A percentile compares a stretch with the other conserved stretches of the same genome.
These are phyloP conservation scores for Macroramphosus scolopax DNA, from an alignment of 2,797 vertebrate genomes.

Conservation along the genomic window DNA sequence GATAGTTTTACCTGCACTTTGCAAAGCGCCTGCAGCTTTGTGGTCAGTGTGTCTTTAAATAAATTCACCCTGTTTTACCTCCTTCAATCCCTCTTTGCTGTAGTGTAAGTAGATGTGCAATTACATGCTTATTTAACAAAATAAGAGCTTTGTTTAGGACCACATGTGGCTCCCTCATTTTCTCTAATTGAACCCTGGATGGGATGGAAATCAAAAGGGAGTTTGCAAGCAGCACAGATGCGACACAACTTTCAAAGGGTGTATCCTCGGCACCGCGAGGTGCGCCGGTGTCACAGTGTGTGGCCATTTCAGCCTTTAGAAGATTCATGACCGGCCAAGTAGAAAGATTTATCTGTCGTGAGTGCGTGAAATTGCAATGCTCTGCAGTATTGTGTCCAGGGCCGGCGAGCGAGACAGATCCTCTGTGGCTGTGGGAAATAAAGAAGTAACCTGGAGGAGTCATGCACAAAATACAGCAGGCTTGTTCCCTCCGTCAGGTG, in stretches of 20 bases:
- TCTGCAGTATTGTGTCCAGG: constrained; percentile 55
- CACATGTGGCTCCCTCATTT: neutral
- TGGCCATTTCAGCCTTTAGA: constrained; percentile 42
- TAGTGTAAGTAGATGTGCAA: neutral
- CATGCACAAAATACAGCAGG: constrained; percentile 15
- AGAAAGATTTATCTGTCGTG: constrained; percentile 65
- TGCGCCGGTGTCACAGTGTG: constrained; percentile 50
- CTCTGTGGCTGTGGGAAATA: constrained; percentile 41
- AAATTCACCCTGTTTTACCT: neutral
- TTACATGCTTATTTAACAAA: constrained; percentile 6
- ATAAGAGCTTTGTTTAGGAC: neutral
- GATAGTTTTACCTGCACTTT: no score
- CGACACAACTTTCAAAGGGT: constrained; percentile 32
- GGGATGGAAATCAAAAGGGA: neutral
- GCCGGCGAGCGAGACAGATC: constrained; percentile 41
- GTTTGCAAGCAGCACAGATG: constrained; percentile 15
- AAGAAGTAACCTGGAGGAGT: constrained; percentile 39
- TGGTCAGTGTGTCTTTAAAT: neutral
- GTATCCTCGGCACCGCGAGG: constrained; percentile 36
- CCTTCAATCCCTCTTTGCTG: neutral
- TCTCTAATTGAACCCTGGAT: constrained; percentile 4
- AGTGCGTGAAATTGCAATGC: constrained; percentile 61
- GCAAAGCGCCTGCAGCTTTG: no score
- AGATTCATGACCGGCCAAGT: constrained; percentile 58
- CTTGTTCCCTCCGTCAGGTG: constrained; percentile 39